Percentiles rank a stretch among this genome's conserved stretches.
These are phyloP conservation scores for Exocentrus adspersus DNA, from an alignment of 2,888 invertebrate species.

Conservation along the genomic window DNA sequence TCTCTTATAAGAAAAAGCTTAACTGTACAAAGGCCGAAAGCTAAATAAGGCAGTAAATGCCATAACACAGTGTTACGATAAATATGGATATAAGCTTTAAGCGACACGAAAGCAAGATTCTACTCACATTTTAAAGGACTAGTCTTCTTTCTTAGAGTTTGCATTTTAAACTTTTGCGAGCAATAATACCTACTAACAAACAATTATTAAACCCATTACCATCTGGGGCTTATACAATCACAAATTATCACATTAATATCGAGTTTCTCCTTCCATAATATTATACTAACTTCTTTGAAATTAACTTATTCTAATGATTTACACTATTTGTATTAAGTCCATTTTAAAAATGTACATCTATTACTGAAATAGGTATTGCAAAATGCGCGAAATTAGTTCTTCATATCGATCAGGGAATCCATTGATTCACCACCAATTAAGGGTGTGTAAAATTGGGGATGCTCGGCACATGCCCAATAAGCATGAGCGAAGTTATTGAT, in stretches of 20 bases:
- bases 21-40: no score
- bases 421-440: constrained; percentile 56
- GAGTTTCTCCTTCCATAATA: constrained; percentile 49
- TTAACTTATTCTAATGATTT: constrained; percentile 18
- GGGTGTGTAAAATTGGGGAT: constrained; percentile 55
- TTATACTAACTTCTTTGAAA: constrained; percentile 34
- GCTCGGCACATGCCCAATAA: constrained; percentile 39
- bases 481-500: constrained; percentile 38
- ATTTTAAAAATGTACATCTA: constrained; percentile 23
- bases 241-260: constrained; percentile 54
- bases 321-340: constrained; percentile 21
- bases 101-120: background rate
- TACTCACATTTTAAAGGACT: constrained; percentile 95
- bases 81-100: background rate
- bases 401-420: constrained; percentile 58
- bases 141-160: constrained; percentile 92
- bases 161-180: constrained; percentile 68
- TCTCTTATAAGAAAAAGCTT: no score
- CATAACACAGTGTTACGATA: no score
- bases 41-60: no score
- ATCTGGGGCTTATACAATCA: constrained; percentile 53
- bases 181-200: constrained; percentile 33
- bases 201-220: constrained; percentile 41
- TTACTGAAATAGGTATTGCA: no score
- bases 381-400: constrained; percentile 47